Evolutionary conservation across 2,113 vertebrate species (phyloP).

Genomic region (Camelus bactrianus): DNA sequence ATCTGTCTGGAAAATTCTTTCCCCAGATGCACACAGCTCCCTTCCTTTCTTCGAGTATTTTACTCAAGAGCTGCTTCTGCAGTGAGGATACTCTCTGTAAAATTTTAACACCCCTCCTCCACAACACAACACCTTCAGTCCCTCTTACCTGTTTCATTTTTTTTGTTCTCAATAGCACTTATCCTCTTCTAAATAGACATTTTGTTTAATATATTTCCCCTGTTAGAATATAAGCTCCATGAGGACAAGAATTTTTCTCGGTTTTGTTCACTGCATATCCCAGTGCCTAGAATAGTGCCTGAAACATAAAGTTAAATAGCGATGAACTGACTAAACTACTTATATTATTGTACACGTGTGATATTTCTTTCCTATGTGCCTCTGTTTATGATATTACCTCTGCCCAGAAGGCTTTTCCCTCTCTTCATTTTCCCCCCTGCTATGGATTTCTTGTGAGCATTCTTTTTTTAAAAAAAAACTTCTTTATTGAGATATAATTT

Average conservation of each 20-base stretch:
- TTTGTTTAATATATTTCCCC: background rate
- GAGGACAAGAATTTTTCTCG: background rate
- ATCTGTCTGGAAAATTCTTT: background rate
- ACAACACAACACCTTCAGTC: background rate
- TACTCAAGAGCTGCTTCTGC: background rate
- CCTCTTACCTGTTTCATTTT: background rate
- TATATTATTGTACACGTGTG: background rate
- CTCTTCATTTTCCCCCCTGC: background rate
- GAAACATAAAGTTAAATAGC: background rate
- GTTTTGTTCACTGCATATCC: background rate
- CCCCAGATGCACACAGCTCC: background rate
- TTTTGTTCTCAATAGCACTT: background rate
- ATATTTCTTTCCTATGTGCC: background rate
- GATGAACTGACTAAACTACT: background rate
- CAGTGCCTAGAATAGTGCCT: background rate
- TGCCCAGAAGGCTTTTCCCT: background rate
- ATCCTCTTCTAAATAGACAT: background rate
- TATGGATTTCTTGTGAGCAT: background rate
- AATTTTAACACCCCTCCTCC: background rate
- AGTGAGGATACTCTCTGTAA: background rate
- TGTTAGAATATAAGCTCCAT: background rate
- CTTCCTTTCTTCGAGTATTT: background rate
- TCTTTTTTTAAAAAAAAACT: background rate
- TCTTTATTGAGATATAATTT: background rate
- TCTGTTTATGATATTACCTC: constrained; percentile 6